Base-by-base conservation (phyloP, 2,797 vertebrate species). In the Hapalemur alaotrensis region DNA sequence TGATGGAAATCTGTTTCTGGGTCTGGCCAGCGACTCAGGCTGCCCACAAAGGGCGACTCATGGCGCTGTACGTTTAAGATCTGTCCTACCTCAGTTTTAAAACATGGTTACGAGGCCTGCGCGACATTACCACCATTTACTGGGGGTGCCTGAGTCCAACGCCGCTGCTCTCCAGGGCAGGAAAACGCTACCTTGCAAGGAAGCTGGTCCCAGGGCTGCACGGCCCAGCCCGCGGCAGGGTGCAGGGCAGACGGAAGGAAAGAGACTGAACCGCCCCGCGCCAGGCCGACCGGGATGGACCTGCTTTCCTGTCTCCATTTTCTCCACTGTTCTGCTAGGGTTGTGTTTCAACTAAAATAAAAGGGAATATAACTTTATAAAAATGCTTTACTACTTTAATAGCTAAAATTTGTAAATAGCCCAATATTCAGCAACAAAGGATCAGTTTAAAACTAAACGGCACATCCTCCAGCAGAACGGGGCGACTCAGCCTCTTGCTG, bases 251-350 rank as follows among this genome's bases (percentile, higher is more conserved):
- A 14, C 35, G 28, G 14, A 61, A 14, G 65, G 11, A 6, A 23
- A 57, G 25, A n/a, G 17, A 3, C n/a, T 2, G 2, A 23, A 7
- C 28, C 1, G 8, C 69, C 4, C 5, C 1, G 7, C n/a, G 5
- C 1, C 2, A 38, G 78, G 38, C 78, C 38, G 10, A 0, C 22
- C 5, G 32, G 46, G 41, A 11, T 0, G 7, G 25, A 0, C 0
- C 17, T 1, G 25, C n/a, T 12, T 52, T 61, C 65, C 22, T 28
- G 11, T 13, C 54, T 14, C 38, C 48, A 10, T 18, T 9, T 20
- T 12, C 76, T 43, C 25, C 25, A 0, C 17, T 5, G 6, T 18
- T 25, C 54, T 12, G 12, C 59, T 22, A 5, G 2, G 9, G 28
- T 6, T 30, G 38, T 23, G 65, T 13, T 61, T 35, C 25, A 10